Evolutionary conservation across 1,140 invertebrate species (phyloP), one percentile per base, ranked within the genome.

Genomic region (Gonioctena quinquepunctata): DNA sequence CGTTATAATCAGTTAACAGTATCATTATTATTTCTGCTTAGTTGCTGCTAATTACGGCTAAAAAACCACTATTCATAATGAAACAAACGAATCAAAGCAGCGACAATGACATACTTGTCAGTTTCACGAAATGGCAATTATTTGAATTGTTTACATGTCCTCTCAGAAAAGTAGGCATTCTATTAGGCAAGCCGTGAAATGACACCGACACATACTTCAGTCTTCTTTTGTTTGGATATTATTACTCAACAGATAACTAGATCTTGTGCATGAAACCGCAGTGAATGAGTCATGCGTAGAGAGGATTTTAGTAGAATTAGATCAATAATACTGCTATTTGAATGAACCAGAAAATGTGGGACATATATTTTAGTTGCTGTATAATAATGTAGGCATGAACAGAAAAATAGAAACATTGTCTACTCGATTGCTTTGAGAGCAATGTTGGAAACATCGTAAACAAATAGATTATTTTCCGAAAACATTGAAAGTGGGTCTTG

Each of bases 51-150:
- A n/a, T n/a, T n/a, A n/a, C n/a, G n/a, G n/a, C n/a, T n/a, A 42
- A 56, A 56, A 56, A 16, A 18, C 21, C 19, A 22, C 21, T 13
- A 19, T 42, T 42, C 33, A 42, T 54, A 22, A 56, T 5, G 21
- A 56, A 56, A 56, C 8, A 56, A 56, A 21, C 22, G 21, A 56
- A 56, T 19, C 11, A 1, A 13, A 21, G 7, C 52, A 11, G n/a
- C 11, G 52, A 56, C 52, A 56, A 56, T 56, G 52, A 56, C 52
- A 56, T 56, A 56, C 18, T 56, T 56, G 52, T 56, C 52, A 56
- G 18, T 56, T 56, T 56, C 52, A 56, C 52, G 22, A 56, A 11
- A 56, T 23, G 22, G 4, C 52, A 56, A 56, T 56, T 56, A 56
- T 21, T 11, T 56, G 11, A n/a, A 56, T 19, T 19, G 22, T 56